Evolutionary conservation across 2,113 vertebrate genomes (phyloP).

Genomic region (Sterna hirundo): DNA sequence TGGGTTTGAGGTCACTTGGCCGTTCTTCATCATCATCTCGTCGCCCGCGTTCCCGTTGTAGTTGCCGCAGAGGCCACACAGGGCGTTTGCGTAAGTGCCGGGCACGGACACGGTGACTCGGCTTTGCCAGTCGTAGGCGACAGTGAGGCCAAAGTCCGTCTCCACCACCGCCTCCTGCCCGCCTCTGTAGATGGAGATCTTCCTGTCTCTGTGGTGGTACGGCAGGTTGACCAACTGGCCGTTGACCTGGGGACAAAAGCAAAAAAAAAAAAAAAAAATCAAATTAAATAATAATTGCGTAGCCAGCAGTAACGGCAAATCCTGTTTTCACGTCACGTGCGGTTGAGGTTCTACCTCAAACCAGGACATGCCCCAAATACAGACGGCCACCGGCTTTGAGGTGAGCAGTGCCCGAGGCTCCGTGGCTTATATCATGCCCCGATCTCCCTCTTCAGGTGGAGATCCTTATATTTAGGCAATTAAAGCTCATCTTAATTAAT

Average conservation of each 20-base stretch:
- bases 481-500: neutral
- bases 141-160: slow-evolving; percentile 72
- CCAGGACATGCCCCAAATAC: too few relatives aligned
- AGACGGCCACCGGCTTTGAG: neutral
- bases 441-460: neutral
- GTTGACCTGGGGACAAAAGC: slow-evolving; percentile 40
- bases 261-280: too few relatives aligned
- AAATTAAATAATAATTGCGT: too few relatives aligned
- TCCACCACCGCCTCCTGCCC: slow-evolving; percentile 53
- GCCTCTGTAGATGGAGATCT: slow-evolving; percentile 53
- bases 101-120: slow-evolving; percentile 62
- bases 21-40: slow-evolving; percentile 62
- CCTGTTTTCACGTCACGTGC: neutral
- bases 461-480: neutral
- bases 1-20: slow-evolving; percentile 59
- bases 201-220: neutral
- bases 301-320: neutral
- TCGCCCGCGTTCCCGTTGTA: slow-evolving; percentile 64
- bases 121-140: slow-evolving; percentile 76
- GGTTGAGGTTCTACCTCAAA: too few relatives aligned
- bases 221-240: slow-evolving; percentile 73
- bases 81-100: slow-evolving; percentile 60
- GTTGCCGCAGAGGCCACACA: slow-evolving; percentile 86
- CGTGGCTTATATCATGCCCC: fast-evolving
- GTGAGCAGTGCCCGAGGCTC: neutral